Evolutionary conservation across 2,888 invertebrate genomes (phyloP), one percentile per base, ranked within the genome.

Genomic region (Lagria hirta): DNA sequence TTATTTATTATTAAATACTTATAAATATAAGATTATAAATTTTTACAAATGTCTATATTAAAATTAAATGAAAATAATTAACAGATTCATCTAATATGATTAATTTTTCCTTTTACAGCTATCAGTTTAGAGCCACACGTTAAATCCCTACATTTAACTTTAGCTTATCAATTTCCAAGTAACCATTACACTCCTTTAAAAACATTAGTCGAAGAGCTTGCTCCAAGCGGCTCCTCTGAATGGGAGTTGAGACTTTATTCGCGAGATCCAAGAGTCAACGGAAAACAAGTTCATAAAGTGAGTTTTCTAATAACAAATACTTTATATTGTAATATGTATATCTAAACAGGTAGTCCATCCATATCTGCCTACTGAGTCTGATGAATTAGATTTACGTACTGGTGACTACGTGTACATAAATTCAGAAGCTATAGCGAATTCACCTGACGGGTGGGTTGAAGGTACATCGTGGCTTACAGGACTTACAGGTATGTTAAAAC

Each of bases 201-300:
- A 71, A 71, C 73, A 8, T 74, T 92, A 54, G 88, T 88, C 14
- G 84, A 86, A 58, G 79, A 80, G 35, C 74, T 94, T 52, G 82
- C 84, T 59, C 78, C 83, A 1, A 74, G 76, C 32, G 78, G 80
- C 24, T 77, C 80, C 22, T 79, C 82, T 13, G 79, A 78, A 59
- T 94, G 94, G 94, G 91, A 94, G 69, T 71, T 94, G 24, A 77
- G 91, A 38, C 74, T 94, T 3, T 94, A 93, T 69, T 94, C 94
- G 1, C 77, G 91, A 49, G 93, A 94, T 70, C 77, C 84, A 5
- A 75, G 88, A 51, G 79, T 89, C 55, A 78, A 81, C 50, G 82
- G 83, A 34, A 84, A 85, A 70, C 84, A 82, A 73, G 79, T 81
- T 3, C 66, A 72, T 51, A 71, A 71, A 60, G 72, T 71, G 54